Evolutionary conservation across 1,140 invertebrate species (phyloP).

Genomic region (Gryon sp.): DNA sequence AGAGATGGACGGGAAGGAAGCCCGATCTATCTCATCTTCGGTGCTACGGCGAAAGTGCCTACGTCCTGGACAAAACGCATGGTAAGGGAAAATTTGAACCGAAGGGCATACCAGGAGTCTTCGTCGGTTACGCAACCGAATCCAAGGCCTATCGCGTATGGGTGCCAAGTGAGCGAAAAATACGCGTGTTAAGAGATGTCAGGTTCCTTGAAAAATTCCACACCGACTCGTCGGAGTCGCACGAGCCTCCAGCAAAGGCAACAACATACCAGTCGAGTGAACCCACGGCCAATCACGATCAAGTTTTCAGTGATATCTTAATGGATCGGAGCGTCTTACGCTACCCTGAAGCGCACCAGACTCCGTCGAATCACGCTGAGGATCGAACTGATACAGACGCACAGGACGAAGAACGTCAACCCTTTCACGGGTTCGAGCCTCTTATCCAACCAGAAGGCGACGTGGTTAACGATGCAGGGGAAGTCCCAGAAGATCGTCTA

Average conservation of each 20-base stretch:
- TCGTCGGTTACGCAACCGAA: slow-evolving; percentile 19
- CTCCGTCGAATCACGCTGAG: too few relatives aligned
- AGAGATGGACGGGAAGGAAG: slow-evolving; percentile 66
- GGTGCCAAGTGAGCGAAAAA: slow-evolving; percentile 11
- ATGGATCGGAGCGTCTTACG: too few relatives aligned
- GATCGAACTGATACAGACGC: too few relatives aligned
- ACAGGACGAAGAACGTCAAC: too few relatives aligned
- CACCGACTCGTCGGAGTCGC: too few relatives aligned
- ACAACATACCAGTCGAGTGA: too few relatives aligned
- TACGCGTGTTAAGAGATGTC: slow-evolving; percentile 7
- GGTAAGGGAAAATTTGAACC: slow-evolving; percentile 32
- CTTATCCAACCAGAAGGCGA: too few relatives aligned
- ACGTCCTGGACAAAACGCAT: slow-evolving; percentile 14
- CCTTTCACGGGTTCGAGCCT: too few relatives aligned
- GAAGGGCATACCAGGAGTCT: slow-evolving; percentile 5
- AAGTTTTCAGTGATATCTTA: too few relatives aligned
- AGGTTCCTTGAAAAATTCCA: slow-evolving; percentile 14
- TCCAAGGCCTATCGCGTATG: slow-evolving; percentile 33
- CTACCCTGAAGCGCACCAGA: too few relatives aligned
- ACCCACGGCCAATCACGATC: too few relatives aligned
- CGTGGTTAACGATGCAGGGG: not conserved
- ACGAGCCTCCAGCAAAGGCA: too few relatives aligned
- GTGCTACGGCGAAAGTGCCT: slow-evolving; percentile 46
- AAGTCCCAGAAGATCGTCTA: not conserved
- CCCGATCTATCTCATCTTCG: slow-evolving; percentile 65